Evolutionary conservation across 2,797 vertebrate species (phyloP).

Genomic region (Crocodylus rhombifer): DNA sequence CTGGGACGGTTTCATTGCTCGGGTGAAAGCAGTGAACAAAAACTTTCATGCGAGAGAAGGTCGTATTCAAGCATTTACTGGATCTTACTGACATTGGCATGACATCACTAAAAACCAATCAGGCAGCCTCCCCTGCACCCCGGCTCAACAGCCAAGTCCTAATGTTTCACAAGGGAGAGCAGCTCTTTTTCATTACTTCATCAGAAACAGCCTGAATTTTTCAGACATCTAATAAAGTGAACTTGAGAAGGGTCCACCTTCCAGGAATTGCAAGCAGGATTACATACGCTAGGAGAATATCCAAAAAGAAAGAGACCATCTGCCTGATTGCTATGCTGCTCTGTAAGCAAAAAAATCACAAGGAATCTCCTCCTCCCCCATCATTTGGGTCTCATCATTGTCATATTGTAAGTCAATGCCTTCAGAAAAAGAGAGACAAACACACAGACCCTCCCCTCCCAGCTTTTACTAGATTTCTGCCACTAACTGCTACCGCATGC

Average conservation of each 20-base stretch:
- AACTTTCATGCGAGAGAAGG: constrained; percentile 37
- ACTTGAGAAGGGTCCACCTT: constrained; percentile 47
- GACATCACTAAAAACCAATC: constrained; percentile 54
- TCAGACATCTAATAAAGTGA: constrained; percentile 8
- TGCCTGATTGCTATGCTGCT: constrained; percentile 66
- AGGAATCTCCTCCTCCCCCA: constrained; percentile 40
- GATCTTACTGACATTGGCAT: constrained; percentile 20
- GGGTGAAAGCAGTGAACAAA: constrained; percentile 59
- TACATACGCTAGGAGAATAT: constrained; percentile 56
- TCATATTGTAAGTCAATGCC: constrained; percentile 52
- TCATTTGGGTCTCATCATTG: constrained; percentile 62
- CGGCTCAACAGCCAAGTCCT: constrained; percentile 19
- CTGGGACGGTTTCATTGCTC: constrained; percentile 48
- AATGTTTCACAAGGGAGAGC: constrained; percentile 7
- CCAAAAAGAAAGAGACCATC: constrained; percentile 65
- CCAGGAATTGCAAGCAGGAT: constrained; percentile 54
- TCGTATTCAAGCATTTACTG: constrained; percentile 63
- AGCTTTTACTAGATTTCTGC: constrained; percentile 51
- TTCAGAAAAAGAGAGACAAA: constrained; percentile 2
- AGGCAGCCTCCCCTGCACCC: constrained; percentile 35
- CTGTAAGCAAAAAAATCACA: constrained; percentile 60
- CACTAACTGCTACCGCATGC: background rate
- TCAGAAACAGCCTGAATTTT: constrained; percentile 43
- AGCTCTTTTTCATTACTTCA: constrained; percentile 44
- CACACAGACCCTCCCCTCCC: constrained; percentile 10